Evolutionary conservation across 2,888 invertebrate species (phyloP).

Genomic region (Flexamia atlantica): DNA sequence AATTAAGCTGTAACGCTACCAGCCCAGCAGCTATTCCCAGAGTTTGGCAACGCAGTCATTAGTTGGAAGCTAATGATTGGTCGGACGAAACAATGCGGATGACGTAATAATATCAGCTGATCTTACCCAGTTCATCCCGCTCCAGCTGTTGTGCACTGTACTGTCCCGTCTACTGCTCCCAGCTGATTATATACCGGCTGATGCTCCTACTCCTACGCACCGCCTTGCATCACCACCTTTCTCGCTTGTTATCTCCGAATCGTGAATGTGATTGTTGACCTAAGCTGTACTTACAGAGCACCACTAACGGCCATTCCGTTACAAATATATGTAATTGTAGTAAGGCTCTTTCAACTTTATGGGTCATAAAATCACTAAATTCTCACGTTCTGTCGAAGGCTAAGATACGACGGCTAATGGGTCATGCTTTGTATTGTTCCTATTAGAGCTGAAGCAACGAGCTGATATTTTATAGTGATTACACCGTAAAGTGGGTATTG

Average conservation of each 20-base stretch:
- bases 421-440: background rate
- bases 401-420: background rate
- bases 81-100: constrained; percentile 29
- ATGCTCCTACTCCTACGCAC: constrained; percentile 53
- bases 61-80: constrained; percentile 48
- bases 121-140: constrained; percentile 53
- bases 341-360: background rate
- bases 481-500: too few species aligned
- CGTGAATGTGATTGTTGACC: constrained; percentile 29
- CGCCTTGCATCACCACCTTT: constrained; percentile 30
- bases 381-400: background rate
- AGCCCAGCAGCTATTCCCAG: constrained; percentile 23
- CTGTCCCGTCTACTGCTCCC: constrained; percentile 12
- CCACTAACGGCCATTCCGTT: background rate
- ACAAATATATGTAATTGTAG: background rate
- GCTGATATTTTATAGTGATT: too few species aligned
- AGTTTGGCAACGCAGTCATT: constrained; percentile 43
- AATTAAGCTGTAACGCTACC: constrained; percentile 26
- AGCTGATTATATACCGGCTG: constrained; percentile 53
- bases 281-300: background rate
- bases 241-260: constrained; percentile 14
- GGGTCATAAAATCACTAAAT: background rate
- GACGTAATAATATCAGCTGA: constrained; percentile 37
- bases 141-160: constrained; percentile 40
- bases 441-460: too few species aligned